Base-by-base conservation (phyloP, 2,113 vertebrate species). In the Telmatochromis sp. region DNA sequence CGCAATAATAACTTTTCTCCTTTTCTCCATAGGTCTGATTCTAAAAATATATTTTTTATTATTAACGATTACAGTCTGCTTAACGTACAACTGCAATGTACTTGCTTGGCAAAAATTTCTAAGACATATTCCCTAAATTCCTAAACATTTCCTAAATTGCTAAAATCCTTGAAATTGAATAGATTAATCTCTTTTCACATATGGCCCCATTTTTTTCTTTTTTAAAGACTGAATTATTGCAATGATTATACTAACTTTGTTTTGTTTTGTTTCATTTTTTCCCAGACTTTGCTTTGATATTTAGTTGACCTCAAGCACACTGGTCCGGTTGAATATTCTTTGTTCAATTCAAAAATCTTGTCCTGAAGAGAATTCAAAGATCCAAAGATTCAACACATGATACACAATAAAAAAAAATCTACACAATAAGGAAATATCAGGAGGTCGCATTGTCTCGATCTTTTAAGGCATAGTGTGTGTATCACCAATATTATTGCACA, bases 391-490 rank as follows among this genome's bases (percentile, higher is more conserved):
- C 33, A 68, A 37, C 11, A 37, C 63, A 37, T 1, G 19, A 37
- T 37, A 68, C 63, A 40, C 7, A 9, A 65, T 37, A 40, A 21
- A 68, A 40, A 35, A 5, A 40, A 9, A 40, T 14, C 19, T 14
- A 68, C 35, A 40, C 63, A 68, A 68, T 40, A 40, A 68, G 35
- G n/a, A 68, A 68, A 68, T 40, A 40, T 68, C 63, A 68, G 35
- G 0, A 40, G 2, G 63, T 23, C 5, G 35, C 63, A 68, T 40
- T 68, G n/a, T 40, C 35, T 68, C 63, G 0, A 23, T 40, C n/a
- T 9, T 68, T 23, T 40, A 68, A 68, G 63, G 35, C 35, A 4
- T 68, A 13, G 5, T 68, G 7, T 68, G 35, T 37, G 17, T 37
- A 37, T 53, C 4, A 8, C 42, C 5, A 6, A 40, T 83, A 4